Percentiles rank a stretch among this genome's conserved stretches.
phyloP scores from a whole-genome alignment of 2,113 vertebrate species.

The Lathamus discolor region DNA sequence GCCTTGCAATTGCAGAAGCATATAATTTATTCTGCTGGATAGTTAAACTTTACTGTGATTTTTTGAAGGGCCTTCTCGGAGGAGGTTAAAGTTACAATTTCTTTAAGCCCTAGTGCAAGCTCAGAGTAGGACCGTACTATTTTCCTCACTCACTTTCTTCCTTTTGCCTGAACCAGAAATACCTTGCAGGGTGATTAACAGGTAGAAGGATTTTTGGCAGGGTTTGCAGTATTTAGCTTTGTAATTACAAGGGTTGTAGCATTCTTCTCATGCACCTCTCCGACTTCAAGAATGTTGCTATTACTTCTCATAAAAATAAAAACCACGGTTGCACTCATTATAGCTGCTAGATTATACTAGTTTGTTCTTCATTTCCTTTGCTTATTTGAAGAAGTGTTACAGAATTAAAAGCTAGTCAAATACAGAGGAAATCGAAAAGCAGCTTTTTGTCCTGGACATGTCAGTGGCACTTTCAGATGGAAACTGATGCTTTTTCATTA shows the following conservation, averaged over 20 bases:
- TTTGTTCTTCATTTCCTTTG: not conserved
- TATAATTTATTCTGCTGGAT: not conserved
- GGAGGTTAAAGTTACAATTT: not conserved
- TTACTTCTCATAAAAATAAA: constrained; percentile 9
- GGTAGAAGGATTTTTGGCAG: not conserved
- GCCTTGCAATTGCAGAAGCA: not conserved
- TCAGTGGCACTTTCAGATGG: not conserved
- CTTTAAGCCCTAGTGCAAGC: not conserved
- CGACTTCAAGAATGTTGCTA: not conserved
- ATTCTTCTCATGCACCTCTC: not conserved
- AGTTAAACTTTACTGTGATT: not conserved
- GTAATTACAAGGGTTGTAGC: not conserved
- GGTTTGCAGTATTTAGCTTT: not conserved
- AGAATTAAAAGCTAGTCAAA: not conserved
- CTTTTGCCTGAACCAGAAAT: not conserved
- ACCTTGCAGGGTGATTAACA: not conserved
- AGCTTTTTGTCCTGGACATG: not conserved
- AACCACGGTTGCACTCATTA: not conserved
- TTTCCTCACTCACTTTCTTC: not conserved
- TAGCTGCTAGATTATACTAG: not conserved
- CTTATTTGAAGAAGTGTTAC: not conserved
- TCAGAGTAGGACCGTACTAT: not conserved
- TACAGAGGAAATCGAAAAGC: not conserved
- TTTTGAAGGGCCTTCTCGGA: not conserved
- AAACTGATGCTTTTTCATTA: not conserved